A percentile compares a stretch with the other conserved stretches of the same genome.
phyloP scores from a whole-genome alignment of 92 coral and sea anemone species.

The Zoanthus sansibaricus region DNA sequence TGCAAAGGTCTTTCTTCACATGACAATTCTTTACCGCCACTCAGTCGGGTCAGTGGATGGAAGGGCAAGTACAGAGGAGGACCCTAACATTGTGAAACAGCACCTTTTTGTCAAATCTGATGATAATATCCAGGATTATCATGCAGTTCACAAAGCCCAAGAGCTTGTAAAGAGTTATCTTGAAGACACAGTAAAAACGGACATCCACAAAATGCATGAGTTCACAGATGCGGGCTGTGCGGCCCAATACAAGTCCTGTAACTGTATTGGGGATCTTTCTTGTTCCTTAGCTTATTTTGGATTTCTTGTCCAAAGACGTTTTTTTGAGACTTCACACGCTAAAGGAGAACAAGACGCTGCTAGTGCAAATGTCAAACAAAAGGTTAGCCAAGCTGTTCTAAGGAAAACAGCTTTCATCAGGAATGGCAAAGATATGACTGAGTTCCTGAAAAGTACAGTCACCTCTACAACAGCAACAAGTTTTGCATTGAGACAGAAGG shows the following conservation, averaged over 20 bases:
- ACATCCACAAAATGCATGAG: slow-evolving; percentile 47
- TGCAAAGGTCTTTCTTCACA: slow-evolving; percentile 46
- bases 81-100: slow-evolving; percentile 58
- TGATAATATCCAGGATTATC: slow-evolving; percentile 55
- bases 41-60: slow-evolving; percentile 64
- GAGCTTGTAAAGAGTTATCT: slow-evolving; percentile 44
- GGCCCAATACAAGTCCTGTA: slow-evolving; percentile 70
- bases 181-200: slow-evolving; percentile 27
- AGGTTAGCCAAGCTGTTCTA: slow-evolving; percentile 68
- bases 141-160: slow-evolving; percentile 63
- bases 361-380: slow-evolving; percentile 67
- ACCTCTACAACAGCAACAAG: slow-evolving; percentile 59
- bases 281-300: slow-evolving; percentile 72
- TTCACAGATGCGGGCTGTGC: slow-evolving; percentile 72
- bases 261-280: slow-evolving; percentile 53
- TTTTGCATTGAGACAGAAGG: slow-evolving; percentile 54
- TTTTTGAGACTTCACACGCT: slow-evolving; percentile 63
- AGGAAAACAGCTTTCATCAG: slow-evolving; percentile 56
- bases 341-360: slow-evolving; percentile 52
- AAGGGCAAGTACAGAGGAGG: slow-evolving; percentile 52
- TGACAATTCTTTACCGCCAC: slow-evolving; percentile 71
- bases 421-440: slow-evolving; percentile 57
- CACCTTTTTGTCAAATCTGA: slow-evolving; percentile 68
- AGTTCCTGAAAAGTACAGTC: slow-evolving; percentile 47
- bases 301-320: slow-evolving; percentile 30